Evolutionary conservation across 2,888 invertebrate species (phyloP).

Genomic region (Argyra leucocephala): DNA sequence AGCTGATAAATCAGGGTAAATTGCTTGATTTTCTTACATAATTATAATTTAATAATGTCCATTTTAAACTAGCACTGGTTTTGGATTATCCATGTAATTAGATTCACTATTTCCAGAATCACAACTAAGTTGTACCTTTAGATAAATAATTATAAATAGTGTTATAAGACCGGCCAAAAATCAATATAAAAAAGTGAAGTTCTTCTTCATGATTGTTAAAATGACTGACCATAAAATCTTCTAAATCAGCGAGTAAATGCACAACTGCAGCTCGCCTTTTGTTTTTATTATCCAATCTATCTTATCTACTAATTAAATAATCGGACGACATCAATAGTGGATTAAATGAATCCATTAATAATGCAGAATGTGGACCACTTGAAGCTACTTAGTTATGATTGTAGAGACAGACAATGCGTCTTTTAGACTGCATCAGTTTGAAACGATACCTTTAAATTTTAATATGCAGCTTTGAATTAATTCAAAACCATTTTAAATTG

Average conservation of each 20-base stretch:
- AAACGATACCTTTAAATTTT: no score
- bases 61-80: constrained; percentile 27
- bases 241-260: constrained; percentile 79
- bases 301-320: constrained; percentile 47
- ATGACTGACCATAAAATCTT: constrained; percentile 42
- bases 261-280: constrained; percentile 84
- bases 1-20: no score
- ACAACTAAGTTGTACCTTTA: constrained; percentile 67
- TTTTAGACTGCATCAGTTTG: no score
- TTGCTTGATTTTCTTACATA: no score
- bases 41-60: neutral
- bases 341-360: constrained; percentile 43
- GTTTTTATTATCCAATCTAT: constrained; percentile 90
- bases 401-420: no score
- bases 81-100: constrained; percentile 37
- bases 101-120: constrained; percentile 25
- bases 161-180: constrained; percentile 55
- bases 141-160: constrained; percentile 40
- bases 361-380: constrained; percentile 41
- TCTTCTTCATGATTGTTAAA: constrained; percentile 43
- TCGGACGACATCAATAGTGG: constrained; percentile 37
- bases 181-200: constrained; percentile 48
- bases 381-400: constrained; percentile 25
- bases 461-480: no score
- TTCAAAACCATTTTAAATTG: no score